Evolutionary conservation across 2,888 invertebrate species (phyloP).

Genomic region (Cephus runcator): DNA sequence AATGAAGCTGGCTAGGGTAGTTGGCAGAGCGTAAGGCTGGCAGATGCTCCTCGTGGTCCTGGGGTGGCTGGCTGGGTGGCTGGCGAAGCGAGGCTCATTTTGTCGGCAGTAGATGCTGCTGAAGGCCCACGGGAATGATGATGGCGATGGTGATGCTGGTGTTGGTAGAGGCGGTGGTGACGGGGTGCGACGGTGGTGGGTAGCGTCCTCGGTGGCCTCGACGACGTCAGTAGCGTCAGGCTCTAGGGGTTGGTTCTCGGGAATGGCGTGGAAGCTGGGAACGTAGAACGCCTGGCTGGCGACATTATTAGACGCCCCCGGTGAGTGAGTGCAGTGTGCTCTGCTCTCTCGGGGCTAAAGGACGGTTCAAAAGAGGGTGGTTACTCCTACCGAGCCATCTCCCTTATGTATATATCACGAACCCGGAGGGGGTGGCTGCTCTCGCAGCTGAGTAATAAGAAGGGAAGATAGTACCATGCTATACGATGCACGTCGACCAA

Average conservation of each 20-base stretch:
- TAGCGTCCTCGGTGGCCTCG: neutral
- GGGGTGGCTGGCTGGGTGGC: slow-evolving; percentile 31
- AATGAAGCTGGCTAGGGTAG: neutral
- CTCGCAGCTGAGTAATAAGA: slow-evolving; percentile 40
- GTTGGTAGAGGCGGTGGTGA: slow-evolving; percentile 17
- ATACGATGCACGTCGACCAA: slow-evolving; percentile 6
- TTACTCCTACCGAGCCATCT: neutral
- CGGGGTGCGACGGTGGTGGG: slow-evolving; percentile 14
- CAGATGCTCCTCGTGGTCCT: neutral
- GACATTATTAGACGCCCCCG: slow-evolving; percentile 66
- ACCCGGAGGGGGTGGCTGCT: slow-evolving; percentile 24
- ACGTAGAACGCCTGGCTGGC: slow-evolving; percentile 62
- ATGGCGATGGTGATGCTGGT: slow-evolving; percentile 18
- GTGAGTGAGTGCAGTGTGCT: slow-evolving; percentile 52
- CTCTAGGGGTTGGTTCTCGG: slow-evolving; percentile 32
- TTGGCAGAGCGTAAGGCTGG: neutral
- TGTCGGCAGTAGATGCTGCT: slow-evolving; percentile 56
- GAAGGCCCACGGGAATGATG: slow-evolving; percentile 26
- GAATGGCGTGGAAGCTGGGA: slow-evolving; percentile 36
- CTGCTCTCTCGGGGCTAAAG: slow-evolving; percentile 15
- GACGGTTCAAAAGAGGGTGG: slow-evolving; percentile 1
- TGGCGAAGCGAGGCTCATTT: slow-evolving; percentile 63
- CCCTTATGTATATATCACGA: neutral
- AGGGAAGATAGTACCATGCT: slow-evolving; percentile 38
- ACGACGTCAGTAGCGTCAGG: slow-evolving; percentile 14